Evolutionary conservation across 2,113 vertebrate species (phyloP), one percentile per base, ranked within the genome.

Genomic region (Aphelocoma coerulescens): DNA sequence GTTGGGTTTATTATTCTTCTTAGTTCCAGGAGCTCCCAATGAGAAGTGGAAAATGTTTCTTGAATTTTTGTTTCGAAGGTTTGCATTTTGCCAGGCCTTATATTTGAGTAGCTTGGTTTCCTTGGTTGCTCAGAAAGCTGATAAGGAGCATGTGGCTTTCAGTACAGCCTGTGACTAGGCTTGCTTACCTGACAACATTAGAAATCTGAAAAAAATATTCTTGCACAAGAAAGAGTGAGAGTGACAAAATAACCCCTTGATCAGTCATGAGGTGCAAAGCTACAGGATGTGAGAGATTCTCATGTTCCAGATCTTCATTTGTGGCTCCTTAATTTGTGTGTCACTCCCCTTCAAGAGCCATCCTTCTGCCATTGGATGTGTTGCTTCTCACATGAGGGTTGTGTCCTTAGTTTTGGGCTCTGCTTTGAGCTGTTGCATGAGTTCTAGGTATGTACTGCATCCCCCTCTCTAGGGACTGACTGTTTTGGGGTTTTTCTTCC

Each of bases 291-390:
- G 2, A 71, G 75, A 79, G 37, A 23, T 41, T 51, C 22, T 61
- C 3, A 1, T 8, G 8, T 84, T 77, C 35, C 51, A 23, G 32
- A n/a, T 35, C 12, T 2, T 0, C 5, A 10, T 76, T 49, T 22
- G n/a, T 62, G 46, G 17, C 27, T 83, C 13, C 52, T 52, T 80
- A 21, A 27, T 9, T 67, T 48, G 28, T 20, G 15, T 62, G 35
- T 33, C 3, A 1, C 61, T 55, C 14, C 30, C 17, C 27, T 63
- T 89, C 35, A 24, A 32, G 57, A 77, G 46, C 37, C 4, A 2
- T n/a, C 17, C 51, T 90, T 57, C 28, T 68, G 28, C 32, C 43
- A 0, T 2, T 0, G 0, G 20, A 32, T 0, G 0, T 23, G 21
- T 44, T 85, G 48, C 66, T 72, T 7, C 44, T 21, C 15, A 23